Evolutionary conservation across 2,888 invertebrate genomes (phyloP).

Genomic region (Callyntrura sp.): DNA sequence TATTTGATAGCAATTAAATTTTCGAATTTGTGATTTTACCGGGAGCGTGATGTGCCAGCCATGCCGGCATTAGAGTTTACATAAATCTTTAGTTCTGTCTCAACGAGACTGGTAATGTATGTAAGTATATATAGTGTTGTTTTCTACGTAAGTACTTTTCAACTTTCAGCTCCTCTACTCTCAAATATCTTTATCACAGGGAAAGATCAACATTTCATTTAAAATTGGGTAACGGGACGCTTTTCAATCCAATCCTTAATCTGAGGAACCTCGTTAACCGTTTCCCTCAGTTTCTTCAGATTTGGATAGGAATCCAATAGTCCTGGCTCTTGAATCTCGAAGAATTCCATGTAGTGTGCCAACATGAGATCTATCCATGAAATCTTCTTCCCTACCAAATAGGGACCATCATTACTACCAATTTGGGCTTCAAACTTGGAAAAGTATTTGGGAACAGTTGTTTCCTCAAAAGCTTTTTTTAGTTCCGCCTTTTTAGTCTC

Average conservation of each 20-base stretch:
- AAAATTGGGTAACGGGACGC: slow-evolving; percentile 86
- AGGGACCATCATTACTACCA: slow-evolving; percentile 38
- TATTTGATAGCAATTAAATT: too few species aligned
- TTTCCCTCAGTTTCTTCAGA: slow-evolving; percentile 87
- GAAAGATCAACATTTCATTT: neutral
- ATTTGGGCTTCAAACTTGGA: slow-evolving; percentile 61
- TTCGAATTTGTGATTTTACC: too few species aligned
- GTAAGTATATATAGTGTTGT: neutral
- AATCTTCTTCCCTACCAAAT: slow-evolving; percentile 71
- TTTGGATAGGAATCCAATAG: slow-evolving; percentile 86
- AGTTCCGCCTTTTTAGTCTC: slow-evolving; percentile 66
- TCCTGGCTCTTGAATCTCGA: slow-evolving; percentile 37
- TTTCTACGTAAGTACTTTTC: too few species aligned
- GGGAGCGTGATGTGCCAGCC: too few species aligned
- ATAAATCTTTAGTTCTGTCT: too few species aligned
- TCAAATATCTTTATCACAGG: neutral
- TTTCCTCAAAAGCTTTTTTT: slow-evolving; percentile 65
- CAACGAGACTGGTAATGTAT: neutral
- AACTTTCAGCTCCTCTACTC: neutral
- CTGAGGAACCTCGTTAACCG: slow-evolving; percentile 87
- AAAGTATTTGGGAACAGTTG: slow-evolving; percentile 62
- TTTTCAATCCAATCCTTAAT: slow-evolving; percentile 88
- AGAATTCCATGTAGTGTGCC: slow-evolving; percentile 56
- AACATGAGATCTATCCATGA: slow-evolving; percentile 72
- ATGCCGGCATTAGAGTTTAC: too few species aligned